Base-by-base conservation (phyloP, 2,888 invertebrate species). In the Himalopsyche tibetana region DNA sequence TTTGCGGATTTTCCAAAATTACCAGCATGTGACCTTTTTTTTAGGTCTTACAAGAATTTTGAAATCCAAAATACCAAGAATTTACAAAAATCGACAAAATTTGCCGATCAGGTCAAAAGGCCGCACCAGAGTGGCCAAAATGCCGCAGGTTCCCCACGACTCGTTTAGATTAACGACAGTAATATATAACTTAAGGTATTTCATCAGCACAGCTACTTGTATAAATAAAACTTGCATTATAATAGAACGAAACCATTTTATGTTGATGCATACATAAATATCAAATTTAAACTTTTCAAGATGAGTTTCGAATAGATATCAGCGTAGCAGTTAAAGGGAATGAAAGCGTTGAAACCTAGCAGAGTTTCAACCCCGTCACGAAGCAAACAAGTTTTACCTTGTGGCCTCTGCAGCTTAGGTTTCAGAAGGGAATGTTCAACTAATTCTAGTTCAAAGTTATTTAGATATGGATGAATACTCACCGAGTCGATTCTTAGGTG, bases 381-480 rank as follows among this genome's bases (percentile, higher is more conserved):
- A 69, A 84, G 82, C 82, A 84, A 84, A 84, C 81, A 81, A 84
- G 84, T 81, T 84, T 69, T 38, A 82, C 81, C 84, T 55, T 28
- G 84, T 63, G 56, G 82, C 81, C 80, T 84, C 86, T 79, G 51
- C 81, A 36, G 36, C 28, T 36, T 63, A 45, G 81, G 45, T 81
- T 84, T 84, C 69, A 84, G 69, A 80, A 69, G 82, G 55, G 55
- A 55, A 8, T 84, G 63, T 79, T 80, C 63, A 82, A 85, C 84
- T 81, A 84, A 82, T 87, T 82, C 82, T 28, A 28, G 28, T 28
- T 2, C 69, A 84, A 85, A 87, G 81, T 84, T 85, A 82, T 82
- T 84, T 84, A 85, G 87, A 87, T 87, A 82, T 84, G 85, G 84
- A 86, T 82, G 80, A 82, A 87, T 87, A 83, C 82, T 84, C 80